Conservation (phyloP, 2,797 vertebrate genomes). For the Kryptopterus vitreolus region DNA sequence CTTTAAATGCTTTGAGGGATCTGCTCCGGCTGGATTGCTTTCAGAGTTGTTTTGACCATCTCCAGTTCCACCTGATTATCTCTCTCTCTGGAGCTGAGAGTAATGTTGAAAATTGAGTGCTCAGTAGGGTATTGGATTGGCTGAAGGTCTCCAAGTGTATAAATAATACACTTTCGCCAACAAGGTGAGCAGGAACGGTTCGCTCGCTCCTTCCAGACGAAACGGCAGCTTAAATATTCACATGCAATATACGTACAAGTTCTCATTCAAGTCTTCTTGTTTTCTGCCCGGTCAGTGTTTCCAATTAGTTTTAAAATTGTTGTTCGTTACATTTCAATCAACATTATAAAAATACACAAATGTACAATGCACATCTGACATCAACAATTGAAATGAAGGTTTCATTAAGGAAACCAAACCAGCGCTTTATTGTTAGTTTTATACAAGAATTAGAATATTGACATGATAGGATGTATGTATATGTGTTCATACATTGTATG, state of each 20-base stretch:
- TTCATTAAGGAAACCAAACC: too few species aligned
- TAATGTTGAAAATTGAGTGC: conserved; percentile 60
- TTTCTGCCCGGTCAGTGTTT: neutral
- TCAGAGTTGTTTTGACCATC: conserved; percentile 57
- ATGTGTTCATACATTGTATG: neutral
- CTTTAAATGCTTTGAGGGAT: conserved; percentile 58
- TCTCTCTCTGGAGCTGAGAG: conserved; percentile 54
- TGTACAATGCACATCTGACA: too few species aligned
- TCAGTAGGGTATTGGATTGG: conserved; percentile 66
- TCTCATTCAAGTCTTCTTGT: neutral
- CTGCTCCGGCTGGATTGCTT: conserved; percentile 50
- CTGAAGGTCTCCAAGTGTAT: conserved; percentile 63
- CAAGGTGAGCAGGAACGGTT: conserved; percentile 43
- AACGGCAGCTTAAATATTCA: neutral
- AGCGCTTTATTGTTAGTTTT: neutral
- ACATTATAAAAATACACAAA: too few species aligned
- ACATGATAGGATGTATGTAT: neutral
- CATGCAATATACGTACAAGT: neutral
- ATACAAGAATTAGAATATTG: neutral
- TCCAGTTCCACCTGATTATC: conserved; percentile 62
- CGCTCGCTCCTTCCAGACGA: neutral
- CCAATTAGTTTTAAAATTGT: neutral
- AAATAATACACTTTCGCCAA: conserved; percentile 60
- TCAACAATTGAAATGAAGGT: too few species aligned
- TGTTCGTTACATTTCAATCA: neutral